Evolutionary conservation across 2,797 vertebrate species (phyloP), one percentile per base, ranked within the genome.

Genomic region (Falco peregrinus): DNA sequence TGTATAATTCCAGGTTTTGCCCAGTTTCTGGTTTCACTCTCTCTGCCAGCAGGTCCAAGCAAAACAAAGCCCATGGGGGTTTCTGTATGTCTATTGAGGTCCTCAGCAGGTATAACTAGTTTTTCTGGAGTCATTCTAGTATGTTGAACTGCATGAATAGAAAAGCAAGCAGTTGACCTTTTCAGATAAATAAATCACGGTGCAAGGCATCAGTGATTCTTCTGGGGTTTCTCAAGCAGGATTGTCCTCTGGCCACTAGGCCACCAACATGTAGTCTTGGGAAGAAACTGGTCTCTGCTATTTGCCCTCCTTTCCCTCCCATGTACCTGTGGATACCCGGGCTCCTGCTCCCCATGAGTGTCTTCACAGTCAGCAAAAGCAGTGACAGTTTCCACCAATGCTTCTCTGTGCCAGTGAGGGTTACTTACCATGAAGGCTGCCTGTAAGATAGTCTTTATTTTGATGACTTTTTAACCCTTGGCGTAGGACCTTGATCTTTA

Each of bases 101-200:
- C 54, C 65, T 85, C 61, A 78, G 79, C 84, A 89, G 65, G 79
- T 69, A 25, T 35, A 94, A 92, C 86, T 65, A 61, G 84, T 91
- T 95, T 69, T 87, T 90, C 61, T 63, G 61, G 81, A 84, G 54
- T 65, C 39, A 21, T 37, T 90, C 63, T 71, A 17, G 26, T n/a
- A 25, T 26, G 71, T 20, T 90, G 43, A 89, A 48, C 31, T 45
- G 24, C 15, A 41, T 4, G 8, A 50, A 43, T 13, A 81, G 68
- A 84, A 81, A 78, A 76, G 25, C 3, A 54, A 57, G 33, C 41
- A 56, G 39, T 43, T 81, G 89, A 78, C 50, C 50, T 89, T 94
- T 70, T 45, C 76, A 81, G 61, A 35, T 26, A 53, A 60, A 56
- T n/a, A 80, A 85, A 63, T 68, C 41, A 31, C 24, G 19, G 24